Conservation (phyloP, 2,113 vertebrate species). For the Cyprinus carpio region DNA sequence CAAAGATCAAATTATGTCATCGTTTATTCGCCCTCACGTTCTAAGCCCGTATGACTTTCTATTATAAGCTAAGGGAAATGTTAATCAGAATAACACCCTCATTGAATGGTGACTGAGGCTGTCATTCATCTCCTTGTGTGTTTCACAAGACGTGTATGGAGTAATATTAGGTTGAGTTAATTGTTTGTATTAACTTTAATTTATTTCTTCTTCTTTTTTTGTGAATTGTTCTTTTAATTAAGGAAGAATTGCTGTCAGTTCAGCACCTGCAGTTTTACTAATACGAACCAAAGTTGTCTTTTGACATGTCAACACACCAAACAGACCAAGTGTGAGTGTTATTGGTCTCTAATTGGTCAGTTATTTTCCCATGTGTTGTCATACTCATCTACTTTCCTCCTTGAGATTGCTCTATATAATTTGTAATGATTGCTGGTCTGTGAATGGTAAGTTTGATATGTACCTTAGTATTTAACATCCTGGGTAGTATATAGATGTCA, state of each 20-base stretch:
- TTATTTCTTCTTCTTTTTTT: neutral
- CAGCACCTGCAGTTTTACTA: neutral
- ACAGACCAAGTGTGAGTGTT: neutral
- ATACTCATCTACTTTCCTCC: neutral
- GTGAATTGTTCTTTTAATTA: neutral
- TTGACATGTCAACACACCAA: constrained; percentile 16
- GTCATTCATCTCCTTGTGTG: neutral
- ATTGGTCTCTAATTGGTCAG: constrained; percentile 3
- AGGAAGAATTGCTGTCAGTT: neutral
- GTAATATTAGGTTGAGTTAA: neutral
- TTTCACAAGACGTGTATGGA: neutral
- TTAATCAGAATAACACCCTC: neutral
- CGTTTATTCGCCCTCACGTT: neutral
- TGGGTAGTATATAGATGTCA: neutral
- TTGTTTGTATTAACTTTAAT: neutral
- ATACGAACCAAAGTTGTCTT: neutral
- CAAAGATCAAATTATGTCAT: neutral
- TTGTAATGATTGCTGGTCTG: neutral
- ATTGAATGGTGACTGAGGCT: neutral
- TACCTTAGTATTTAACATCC: neutral
- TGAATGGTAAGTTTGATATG: neutral
- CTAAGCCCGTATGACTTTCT: neutral
- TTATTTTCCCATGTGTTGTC: constrained; percentile 20
- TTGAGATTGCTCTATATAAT: neutral
- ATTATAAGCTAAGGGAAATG: neutral